Base-by-base conservation (phyloP, 2,888 invertebrate genomes). In the Acanthosepion esculentum region DNA sequence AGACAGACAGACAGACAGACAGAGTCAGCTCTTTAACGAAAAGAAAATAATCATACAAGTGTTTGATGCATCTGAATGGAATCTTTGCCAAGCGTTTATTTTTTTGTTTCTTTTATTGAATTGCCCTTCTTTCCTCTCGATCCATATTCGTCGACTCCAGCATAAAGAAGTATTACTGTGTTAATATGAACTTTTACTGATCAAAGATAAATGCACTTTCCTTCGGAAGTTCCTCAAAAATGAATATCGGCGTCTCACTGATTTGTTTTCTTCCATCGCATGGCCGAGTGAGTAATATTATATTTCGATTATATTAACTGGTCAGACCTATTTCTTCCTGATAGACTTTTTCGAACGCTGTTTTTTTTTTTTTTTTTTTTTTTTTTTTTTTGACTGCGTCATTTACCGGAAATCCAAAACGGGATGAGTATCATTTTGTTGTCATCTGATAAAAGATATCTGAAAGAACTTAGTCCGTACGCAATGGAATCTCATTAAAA, bases 261-360 rank as follows among this genome's bases (percentile, higher is more conserved):
- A 78, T n/a, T 78, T 78, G n/a, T 78, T 78, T 33, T 78, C n/a
- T 10, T n/a, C 78, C 33, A 78, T 78, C 78, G 33, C n/a, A 78
- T 41, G 41, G 78, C n/a, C 78, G 78, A 78, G 33, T 78, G 33
- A 78, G n/a, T 78, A 78, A 78, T 78, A 33, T 78, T 33, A 78
- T 78, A 78, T 78, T 78, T n/a, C 78, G 78, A 78, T 78, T 78
- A 78, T n/a, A 78, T 78, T 78, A 78, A 78, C 78, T n/a, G 78
- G 18, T 5, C 59, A 59, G 23, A 59, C 59, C 59, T 59, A 59
- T 59, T 59, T 59, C 59, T 59, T 23, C 59, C 5, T 23, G 59
- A 59, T 59, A 59, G 23, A 20, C 23, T 23, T 59, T 20, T 59
- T 59, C 20, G 20, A 20, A 1, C 0, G 15, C 55, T 20, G 18